Evolutionary conservation across 1,140 invertebrate genomes (phyloP).

Genomic region (Panonychus citri): DNA sequence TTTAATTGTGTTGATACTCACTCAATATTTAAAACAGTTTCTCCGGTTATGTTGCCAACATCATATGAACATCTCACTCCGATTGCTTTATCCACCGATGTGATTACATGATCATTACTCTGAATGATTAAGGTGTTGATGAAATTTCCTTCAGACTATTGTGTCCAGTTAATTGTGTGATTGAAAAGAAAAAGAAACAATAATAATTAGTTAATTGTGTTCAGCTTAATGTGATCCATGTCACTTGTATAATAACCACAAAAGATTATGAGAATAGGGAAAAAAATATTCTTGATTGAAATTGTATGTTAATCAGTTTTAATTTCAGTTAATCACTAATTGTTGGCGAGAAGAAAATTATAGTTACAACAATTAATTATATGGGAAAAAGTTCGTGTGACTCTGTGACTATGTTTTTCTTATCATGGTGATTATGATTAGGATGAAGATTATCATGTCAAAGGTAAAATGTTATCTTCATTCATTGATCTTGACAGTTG

Average conservation of each 20-base stretch:
- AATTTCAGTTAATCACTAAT: too few species aligned
- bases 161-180: background rate
- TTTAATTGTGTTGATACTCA: background rate
- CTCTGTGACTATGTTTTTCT: too few species aligned
- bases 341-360: too few species aligned
- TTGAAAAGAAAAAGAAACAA: background rate
- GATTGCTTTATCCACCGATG: constrained; percentile 15
- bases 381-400: background rate
- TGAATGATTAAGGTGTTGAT: constrained; percentile 15
- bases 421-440: background rate
- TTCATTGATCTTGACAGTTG: background rate
- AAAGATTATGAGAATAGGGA: too few species aligned
- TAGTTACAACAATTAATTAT: too few species aligned
- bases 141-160: constrained; percentile 15
- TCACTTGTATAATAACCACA: too few species aligned
- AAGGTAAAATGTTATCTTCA: background rate
- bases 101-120: constrained; percentile 15
- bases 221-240: too few species aligned
- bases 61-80: constrained; percentile 15
- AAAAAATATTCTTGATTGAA: too few species aligned
- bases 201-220: background rate
- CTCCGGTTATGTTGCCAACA: constrained; percentile 15
- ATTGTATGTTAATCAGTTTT: too few species aligned
- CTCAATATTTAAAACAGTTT: constrained; percentile 1
- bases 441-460: background rate